A percentile compares a stretch with the other conserved stretches of the same genome.
Conservation (phyloP, 2,797 vertebrate species). For the Onychomys arenicola region DNA sequence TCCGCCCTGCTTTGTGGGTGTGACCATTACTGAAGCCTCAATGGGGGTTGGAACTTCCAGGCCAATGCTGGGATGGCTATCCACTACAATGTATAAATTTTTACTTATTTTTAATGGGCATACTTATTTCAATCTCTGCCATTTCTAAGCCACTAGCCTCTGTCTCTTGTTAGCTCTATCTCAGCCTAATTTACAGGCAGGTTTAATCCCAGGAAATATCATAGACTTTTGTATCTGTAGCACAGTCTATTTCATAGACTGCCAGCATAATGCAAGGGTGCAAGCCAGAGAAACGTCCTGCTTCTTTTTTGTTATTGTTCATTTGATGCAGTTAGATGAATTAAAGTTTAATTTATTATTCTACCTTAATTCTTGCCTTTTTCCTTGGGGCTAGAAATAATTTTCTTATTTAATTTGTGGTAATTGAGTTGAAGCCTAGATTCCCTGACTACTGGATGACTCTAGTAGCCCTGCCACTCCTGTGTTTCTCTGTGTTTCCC, state of each 20-base stretch:
- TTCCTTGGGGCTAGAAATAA: neutral
- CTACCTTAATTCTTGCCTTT: constrained; percentile 24
- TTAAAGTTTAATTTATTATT: neutral
- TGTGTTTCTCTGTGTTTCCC: too few relatives aligned
- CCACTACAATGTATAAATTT: neutral
- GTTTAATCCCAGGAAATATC: neutral
- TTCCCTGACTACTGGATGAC: neutral
- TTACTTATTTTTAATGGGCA: constrained; percentile 12
- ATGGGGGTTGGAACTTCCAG: too few relatives aligned
- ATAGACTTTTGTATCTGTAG: neutral
- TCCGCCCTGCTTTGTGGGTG: too few relatives aligned
- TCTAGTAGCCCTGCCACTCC: neutral
- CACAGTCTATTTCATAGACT: neutral
- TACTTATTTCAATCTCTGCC: neutral
- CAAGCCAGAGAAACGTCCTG: neutral
- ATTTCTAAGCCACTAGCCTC: neutral
- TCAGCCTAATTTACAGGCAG: neutral
- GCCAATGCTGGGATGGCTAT: too few relatives aligned
- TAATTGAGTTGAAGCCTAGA: neutral
- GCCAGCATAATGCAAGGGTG: neutral
- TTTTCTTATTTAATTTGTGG: neutral
- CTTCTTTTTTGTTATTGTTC: neutral
- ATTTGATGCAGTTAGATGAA: neutral
- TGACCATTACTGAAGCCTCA: too few relatives aligned
- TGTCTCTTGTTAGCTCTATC: neutral